phyloP scores from a whole-genome alignment of 2,797 vertebrate species.

The Chromobotia macracanthus region DNA sequence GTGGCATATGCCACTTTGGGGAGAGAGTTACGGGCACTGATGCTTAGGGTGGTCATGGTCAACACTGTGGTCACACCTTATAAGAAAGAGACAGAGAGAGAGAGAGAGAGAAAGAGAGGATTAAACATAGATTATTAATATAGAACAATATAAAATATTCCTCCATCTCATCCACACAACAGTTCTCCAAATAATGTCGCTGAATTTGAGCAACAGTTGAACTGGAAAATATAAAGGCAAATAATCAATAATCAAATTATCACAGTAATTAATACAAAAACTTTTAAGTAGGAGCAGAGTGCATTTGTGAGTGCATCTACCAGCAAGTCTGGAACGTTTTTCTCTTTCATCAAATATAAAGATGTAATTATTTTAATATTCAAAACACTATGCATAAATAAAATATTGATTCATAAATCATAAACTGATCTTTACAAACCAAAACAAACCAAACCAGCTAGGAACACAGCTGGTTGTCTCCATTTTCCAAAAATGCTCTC shows the following conservation, averaged over 20 bases:
- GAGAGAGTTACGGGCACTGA: slow-evolving; percentile 94
- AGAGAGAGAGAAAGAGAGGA: slow-evolving; percentile 4
- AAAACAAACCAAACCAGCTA: slow-evolving; percentile 25
- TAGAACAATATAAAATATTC: neutral
- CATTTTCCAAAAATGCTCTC: slow-evolving; percentile 1
- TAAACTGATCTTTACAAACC: slow-evolving; percentile 18
- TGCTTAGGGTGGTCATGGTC: slow-evolving; percentile 97
- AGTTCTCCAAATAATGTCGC: neutral
- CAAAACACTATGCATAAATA: slow-evolving; percentile 35
- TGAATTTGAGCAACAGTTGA: neutral
- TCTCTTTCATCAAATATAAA: slow-evolving; percentile 15
- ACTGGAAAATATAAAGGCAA: neutral
- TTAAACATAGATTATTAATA: neutral
- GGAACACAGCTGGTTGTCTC: neutral
- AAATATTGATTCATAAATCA: slow-evolving; percentile 36
- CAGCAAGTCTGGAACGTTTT: neutral
- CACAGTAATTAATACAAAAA: slow-evolving; percentile 3
- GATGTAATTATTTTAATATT: slow-evolving; percentile 26
- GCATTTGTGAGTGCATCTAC: neutral
- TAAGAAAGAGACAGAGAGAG: slow-evolving; percentile 4
- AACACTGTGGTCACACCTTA: slow-evolving; percentile 95
- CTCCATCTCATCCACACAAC: neutral
- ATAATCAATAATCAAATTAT: neutral
- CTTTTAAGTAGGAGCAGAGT: neutral
- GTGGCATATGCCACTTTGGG: slow-evolving; percentile 97